Evolutionary conservation across 2,888 invertebrate genomes (phyloP), one percentile per base, ranked within the genome.

Genomic region (Leptopterna dolabrata): DNA sequence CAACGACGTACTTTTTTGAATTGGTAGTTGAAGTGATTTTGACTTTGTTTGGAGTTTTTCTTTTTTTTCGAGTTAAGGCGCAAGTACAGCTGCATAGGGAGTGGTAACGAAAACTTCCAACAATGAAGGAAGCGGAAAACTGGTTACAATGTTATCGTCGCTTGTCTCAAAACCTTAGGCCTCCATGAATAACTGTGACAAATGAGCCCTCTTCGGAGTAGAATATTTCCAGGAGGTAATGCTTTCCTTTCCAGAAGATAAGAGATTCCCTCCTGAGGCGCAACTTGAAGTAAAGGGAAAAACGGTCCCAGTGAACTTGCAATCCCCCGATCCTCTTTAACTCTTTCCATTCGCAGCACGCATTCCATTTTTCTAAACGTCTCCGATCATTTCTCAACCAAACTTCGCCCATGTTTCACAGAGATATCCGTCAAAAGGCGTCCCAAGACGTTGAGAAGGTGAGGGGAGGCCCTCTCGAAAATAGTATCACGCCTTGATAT

Each of bases 141-240:
- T 70, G 70, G 70, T 70, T 43, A 83, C 83, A 83, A 83, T 83
- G 83, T 83, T 83, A 83, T 83, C 83, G 83, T 83, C 71, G 83
- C 70, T 70, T 41, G 83, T 63, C 70, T 83, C 83, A 27, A 83
- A 83, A 83, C 83, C 83, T 70, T n/a, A 30, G 19, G 83, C 63
- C 70, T 47, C 83, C 83, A 83, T 83, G 83, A 83, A 83, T 83
- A 83, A 83, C 83, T 83, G 83, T 83, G 83, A 83, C 83, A 83
- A 83, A 83, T 83, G 83, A 83, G 45, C 70, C 83, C 63, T 83
- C 83, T 83, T 83, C 83, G 70, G 45, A 63, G 63, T 3, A 81
- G 70, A 83, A 83, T 70, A 83, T 83, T 83, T 70, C 70, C 83
- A 41, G 63, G 24, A 83, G 83, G 83, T 83, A 63, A 83, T 83